Evolutionary conservation across 2,797 vertebrate species (phyloP).

Genomic region (Acanthurus leucopareius): DNA sequence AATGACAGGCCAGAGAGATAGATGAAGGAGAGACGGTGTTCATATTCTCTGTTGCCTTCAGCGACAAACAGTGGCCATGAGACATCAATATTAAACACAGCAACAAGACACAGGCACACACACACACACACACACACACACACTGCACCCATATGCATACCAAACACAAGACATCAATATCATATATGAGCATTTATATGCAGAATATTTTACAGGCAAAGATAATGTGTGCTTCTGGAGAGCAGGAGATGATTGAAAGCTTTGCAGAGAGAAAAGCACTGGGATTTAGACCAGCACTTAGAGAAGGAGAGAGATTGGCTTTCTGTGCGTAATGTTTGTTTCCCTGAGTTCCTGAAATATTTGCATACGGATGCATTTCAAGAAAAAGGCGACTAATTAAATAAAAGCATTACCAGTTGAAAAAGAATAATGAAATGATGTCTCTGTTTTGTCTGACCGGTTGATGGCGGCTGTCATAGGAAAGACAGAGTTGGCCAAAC

Average conservation of each 20-base stretch:
- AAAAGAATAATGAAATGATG: slow-evolving; percentile 20
- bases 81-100: slow-evolving; percentile 89
- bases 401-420: slow-evolving; percentile 1
- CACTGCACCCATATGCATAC: slow-evolving; percentile 71
- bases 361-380: slow-evolving; percentile 34
- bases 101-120: slow-evolving; percentile 75
- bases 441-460: slow-evolving; percentile 36
- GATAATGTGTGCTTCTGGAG: slow-evolving; percentile 71
- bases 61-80: slow-evolving; percentile 83
- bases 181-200: slow-evolving; percentile 88
- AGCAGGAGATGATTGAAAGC: slow-evolving; percentile 72
- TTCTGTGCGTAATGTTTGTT: slow-evolving; percentile 55
- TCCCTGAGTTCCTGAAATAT: slow-evolving; percentile 43
- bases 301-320: slow-evolving; percentile 54
- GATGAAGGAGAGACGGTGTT: slow-evolving; percentile 83
- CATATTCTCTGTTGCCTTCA: slow-evolving; percentile 86
- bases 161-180: slow-evolving; percentile 83
- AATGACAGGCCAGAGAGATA: slow-evolving; percentile 83
- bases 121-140: slow-evolving; percentile 54
- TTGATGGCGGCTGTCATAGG: slow-evolving; percentile 79
- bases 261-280: slow-evolving; percentile 36
- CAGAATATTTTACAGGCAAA: slow-evolving; percentile 85
- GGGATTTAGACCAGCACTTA: slow-evolving; percentile 71
- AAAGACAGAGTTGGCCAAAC: slow-evolving; percentile 97
- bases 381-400: slow-evolving; percentile 25